phyloP scores from a whole-genome alignment of 1,140 invertebrate genomes.

The Colletes gigas region DNA sequence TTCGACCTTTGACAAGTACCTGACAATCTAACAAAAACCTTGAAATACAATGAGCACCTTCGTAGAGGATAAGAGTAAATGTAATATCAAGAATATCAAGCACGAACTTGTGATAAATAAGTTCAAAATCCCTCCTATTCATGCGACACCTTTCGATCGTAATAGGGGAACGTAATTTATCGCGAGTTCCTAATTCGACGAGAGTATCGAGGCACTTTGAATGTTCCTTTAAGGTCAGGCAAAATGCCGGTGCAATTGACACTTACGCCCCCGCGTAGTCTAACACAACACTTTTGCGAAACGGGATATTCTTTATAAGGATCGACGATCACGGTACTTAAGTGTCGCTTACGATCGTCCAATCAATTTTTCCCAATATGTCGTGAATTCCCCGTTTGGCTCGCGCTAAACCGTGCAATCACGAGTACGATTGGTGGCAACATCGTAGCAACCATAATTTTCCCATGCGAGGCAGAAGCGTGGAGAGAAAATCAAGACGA shows the following conservation, averaged over 20 bases:
- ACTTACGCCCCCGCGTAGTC: not conserved
- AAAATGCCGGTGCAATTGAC: not conserved
- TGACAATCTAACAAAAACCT: too few species aligned
- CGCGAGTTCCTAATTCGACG: not conserved
- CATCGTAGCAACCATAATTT: constrained; percentile 18
- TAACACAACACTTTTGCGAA: not conserved
- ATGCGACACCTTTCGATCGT: not conserved
- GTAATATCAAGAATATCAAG: too few species aligned
- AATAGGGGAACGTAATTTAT: not conserved
- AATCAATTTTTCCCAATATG: not conserved
- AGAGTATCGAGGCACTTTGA: not conserved
- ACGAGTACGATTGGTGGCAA: not conserved
- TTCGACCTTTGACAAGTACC: too few species aligned
- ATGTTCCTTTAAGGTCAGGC: not conserved
- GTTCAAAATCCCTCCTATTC: not conserved
- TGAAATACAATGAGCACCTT: too few species aligned
- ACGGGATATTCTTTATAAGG: not conserved
- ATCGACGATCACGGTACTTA: not conserved
- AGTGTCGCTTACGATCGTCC: not conserved
- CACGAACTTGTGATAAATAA: too few species aligned
- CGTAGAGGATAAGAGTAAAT: too few species aligned
- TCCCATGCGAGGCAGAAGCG: constrained; percentile 24
- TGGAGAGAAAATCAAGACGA: constrained; percentile 18
- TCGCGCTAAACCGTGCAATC: constrained; percentile 13
- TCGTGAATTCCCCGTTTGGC: not conserved